Evolutionary conservation across 1,140 invertebrate species (phyloP).

Genomic region (Chymomyza costata): DNA sequence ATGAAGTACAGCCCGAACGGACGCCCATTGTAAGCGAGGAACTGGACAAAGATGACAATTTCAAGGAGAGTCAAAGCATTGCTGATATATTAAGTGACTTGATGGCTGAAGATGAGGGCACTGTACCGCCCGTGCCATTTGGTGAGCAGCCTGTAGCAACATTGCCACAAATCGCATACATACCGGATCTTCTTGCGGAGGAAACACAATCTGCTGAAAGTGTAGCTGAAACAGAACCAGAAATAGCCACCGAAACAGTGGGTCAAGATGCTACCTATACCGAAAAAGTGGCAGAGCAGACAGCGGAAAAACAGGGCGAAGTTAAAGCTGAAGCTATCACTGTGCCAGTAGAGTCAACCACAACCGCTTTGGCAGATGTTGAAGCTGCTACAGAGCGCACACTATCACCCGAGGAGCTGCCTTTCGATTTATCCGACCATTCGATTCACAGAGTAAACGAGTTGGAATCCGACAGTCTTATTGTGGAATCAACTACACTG

Average conservation of each 20-base stretch:
- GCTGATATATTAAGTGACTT: slow-evolving; percentile 64
- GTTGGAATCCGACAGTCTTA: slow-evolving; percentile 58
- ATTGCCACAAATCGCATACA: slow-evolving; percentile 18
- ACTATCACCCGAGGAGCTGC: slow-evolving; percentile 56
- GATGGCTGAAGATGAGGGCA: slow-evolving; percentile 61
- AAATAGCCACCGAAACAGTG: slow-evolving; percentile 7
- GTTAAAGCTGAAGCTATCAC: background rate
- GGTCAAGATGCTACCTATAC: slow-evolving; percentile 20
- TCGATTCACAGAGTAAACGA: slow-evolving; percentile 37
- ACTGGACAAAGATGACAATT: slow-evolving; percentile 37
- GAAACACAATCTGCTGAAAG: background rate
- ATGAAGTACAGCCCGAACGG: background rate
- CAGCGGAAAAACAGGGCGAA: slow-evolving; percentile 1
- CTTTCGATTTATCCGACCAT: slow-evolving; percentile 51
- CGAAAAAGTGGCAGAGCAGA: slow-evolving; percentile 21
- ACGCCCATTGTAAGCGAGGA: slow-evolving; percentile 50
- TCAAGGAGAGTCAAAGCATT: slow-evolving; percentile 65
- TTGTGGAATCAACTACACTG: slow-evolving; percentile 56
- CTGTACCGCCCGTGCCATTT: slow-evolving; percentile 54
- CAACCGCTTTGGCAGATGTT: slow-evolving; percentile 1
- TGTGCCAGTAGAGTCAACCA: background rate
- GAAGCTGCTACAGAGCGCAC: slow-evolving; percentile 34
- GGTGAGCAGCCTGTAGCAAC: slow-evolving; percentile 47
- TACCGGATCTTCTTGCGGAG: slow-evolving; percentile 53
- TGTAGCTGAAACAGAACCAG: background rate